Evolutionary conservation across 1,140 invertebrate species (phyloP).

Genomic region (Scaptomyza montana): DNA sequence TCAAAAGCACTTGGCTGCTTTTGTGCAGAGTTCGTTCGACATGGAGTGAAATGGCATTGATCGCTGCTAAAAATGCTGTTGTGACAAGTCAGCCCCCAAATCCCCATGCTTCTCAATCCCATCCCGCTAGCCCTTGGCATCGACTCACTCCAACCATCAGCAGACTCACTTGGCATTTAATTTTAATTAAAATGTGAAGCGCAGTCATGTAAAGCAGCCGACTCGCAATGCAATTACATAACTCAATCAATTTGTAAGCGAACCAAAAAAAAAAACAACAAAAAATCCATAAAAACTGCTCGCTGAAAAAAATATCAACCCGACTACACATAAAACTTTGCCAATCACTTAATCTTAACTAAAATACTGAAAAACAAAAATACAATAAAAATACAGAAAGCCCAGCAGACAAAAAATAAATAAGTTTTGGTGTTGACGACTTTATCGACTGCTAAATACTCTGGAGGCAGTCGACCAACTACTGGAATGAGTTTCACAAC

Average conservation of each 20-base stretch:
- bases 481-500: too few species aligned
- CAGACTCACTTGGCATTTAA: constrained; percentile 34
- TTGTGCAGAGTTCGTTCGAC: constrained; percentile 44
- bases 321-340: constrained; percentile 41
- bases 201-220: constrained; percentile 67
- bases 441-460: neutral
- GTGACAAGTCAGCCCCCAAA: constrained; percentile 45
- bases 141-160: neutral
- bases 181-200: constrained; percentile 79
- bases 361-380: constrained; percentile 20
- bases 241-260: constrained; percentile 81
- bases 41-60: constrained; percentile 77
- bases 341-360: constrained; percentile 60
- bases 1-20: constrained; percentile 27
- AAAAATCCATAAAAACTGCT: neutral
- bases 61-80: constrained; percentile 68
- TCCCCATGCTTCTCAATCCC: too few species aligned
- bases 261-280: constrained; percentile 5
- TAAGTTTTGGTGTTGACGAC: neutral
- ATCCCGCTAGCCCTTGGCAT: too few species aligned
- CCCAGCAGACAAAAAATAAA: too few species aligned
- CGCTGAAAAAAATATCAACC: constrained; percentile 42
- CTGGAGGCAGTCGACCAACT: neutral
- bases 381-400: neutral
- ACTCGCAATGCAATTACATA: constrained; percentile 68